Conservation (phyloP, 2,888 invertebrate species). For the Melinaea marsaeus region DNA sequence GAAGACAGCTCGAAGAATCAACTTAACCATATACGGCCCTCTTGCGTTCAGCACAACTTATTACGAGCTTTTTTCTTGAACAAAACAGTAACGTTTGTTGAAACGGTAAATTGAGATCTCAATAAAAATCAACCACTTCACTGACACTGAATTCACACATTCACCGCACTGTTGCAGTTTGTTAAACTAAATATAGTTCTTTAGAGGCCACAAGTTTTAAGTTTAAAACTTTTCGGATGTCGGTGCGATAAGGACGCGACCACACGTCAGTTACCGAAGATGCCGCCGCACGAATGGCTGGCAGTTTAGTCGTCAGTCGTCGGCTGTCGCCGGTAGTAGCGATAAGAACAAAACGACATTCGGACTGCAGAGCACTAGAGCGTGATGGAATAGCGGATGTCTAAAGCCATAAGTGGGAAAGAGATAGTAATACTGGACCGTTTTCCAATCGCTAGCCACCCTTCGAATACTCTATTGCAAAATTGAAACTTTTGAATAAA, state of each 20-base stretch:
- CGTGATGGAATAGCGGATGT: conserved; percentile 36
- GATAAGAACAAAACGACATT: conserved; percentile 51
- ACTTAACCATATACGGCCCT: conserved; percentile 68
- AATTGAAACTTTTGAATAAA: conserved; percentile 5
- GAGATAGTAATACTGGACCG: conserved; percentile 46
- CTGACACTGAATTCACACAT: conserved; percentile 44
- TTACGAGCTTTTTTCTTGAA: conserved; percentile 66
- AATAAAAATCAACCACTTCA: conserved; percentile 64
- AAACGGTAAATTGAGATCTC: conserved; percentile 68
- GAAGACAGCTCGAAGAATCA: conserved; percentile 62
- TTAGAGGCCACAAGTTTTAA: conserved; percentile 56
- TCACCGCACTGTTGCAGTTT: conserved; percentile 60
- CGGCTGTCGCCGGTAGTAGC: conserved; percentile 28
- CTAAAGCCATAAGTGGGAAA: conserved; percentile 36
- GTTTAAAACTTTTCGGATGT: conserved; percentile 71
- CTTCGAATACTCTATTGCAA: conserved; percentile 18
- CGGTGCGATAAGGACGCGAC: conserved; percentile 44
- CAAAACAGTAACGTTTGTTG: conserved; percentile 73
- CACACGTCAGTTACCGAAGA: conserved; percentile 51
- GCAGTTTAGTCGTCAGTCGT: conserved; percentile 21
- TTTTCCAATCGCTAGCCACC: conserved; percentile 39
- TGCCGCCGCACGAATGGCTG: conserved; percentile 60
- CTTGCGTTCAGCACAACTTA: conserved; percentile 59
- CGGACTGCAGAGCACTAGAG: conserved; percentile 45
- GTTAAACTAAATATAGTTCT: conserved; percentile 42